Percentiles rank a stretch among this genome's conserved stretches.
phyloP scores from a whole-genome alignment of 2,113 vertebrate species.

The Rhizomys pruinosus region DNA sequence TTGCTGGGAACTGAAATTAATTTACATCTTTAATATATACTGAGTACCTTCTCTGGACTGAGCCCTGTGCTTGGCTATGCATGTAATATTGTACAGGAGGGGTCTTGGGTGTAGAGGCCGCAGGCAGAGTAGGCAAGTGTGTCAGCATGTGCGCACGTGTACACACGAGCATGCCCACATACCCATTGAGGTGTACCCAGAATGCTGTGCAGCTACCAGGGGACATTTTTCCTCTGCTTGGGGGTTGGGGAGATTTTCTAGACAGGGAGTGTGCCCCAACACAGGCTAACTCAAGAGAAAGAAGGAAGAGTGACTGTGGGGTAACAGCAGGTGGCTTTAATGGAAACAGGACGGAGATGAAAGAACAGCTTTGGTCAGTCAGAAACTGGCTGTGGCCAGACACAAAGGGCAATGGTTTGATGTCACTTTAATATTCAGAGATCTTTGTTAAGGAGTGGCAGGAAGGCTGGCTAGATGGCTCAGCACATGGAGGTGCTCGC shows the following conservation, averaged over 20 bases:
- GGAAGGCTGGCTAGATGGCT: background rate
- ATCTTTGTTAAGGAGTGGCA: background rate
- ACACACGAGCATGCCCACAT: too few species aligned
- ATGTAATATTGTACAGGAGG: background rate
- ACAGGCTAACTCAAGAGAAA: background rate
- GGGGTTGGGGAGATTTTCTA: background rate
- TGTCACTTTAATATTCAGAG: background rate
- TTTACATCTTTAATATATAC: background rate
- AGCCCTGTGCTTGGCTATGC: background rate
- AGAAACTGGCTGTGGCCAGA: background rate
- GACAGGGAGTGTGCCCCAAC: too few species aligned
- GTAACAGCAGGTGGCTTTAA: background rate
- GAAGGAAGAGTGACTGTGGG: rapidly evolving
- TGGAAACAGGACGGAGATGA: rapidly evolving
- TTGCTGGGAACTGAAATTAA: background rate
- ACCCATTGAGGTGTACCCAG: background rate
- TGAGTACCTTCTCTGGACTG: too few species aligned
- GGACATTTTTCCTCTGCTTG: background rate
- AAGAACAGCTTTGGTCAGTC: background rate
- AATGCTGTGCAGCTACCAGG: rapidly evolving
- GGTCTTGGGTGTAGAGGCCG: background rate
- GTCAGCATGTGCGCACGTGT: background rate
- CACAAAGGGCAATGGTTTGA: background rate
- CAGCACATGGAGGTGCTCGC: background rate
- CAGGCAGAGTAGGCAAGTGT: background rate